phyloP scores from a whole-genome alignment of 1,140 invertebrate genomes.

The Leptopilina boulardi region DNA sequence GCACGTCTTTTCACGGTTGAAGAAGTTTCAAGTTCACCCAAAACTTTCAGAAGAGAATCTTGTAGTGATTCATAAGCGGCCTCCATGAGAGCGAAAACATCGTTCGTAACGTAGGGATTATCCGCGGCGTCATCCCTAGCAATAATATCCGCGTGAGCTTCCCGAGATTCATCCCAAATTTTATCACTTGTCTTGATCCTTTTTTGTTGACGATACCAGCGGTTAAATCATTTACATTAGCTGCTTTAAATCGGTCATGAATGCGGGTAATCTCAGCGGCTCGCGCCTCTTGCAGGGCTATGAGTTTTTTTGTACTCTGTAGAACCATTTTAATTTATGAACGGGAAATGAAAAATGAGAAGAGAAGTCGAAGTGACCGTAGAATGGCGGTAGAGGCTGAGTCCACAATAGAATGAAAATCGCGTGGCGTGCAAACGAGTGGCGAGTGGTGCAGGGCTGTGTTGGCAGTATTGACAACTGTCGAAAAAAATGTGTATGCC shows the following conservation, averaged over 20 bases:
- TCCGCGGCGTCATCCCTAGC: background rate
- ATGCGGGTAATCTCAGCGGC: background rate
- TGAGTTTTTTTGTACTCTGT: background rate
- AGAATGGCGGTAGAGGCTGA: too few species aligned
- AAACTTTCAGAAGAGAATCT: background rate
- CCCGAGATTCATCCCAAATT: background rate
- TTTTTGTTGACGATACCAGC: background rate
- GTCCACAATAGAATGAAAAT: too few species aligned
- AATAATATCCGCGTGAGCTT: background rate
- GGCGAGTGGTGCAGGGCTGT: too few species aligned
- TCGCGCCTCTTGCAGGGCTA: background rate
- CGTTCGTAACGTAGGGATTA: background rate
- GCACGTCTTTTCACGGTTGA: background rate
- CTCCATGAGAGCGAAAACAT: background rate
- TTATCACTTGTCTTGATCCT: background rate
- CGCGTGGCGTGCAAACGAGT: too few species aligned
- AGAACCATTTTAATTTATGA: background rate
- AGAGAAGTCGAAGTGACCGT: too few species aligned
- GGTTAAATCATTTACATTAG: background rate
- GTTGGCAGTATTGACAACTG: too few species aligned
- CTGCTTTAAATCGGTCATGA: background rate
- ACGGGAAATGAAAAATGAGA: too few species aligned
- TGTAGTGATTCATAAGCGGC: background rate
- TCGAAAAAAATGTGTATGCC: too few species aligned
- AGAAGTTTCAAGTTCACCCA: background rate